phyloP scores from a whole-genome alignment of 2,113 vertebrate species.

The Ardeotis arabs region DNA sequence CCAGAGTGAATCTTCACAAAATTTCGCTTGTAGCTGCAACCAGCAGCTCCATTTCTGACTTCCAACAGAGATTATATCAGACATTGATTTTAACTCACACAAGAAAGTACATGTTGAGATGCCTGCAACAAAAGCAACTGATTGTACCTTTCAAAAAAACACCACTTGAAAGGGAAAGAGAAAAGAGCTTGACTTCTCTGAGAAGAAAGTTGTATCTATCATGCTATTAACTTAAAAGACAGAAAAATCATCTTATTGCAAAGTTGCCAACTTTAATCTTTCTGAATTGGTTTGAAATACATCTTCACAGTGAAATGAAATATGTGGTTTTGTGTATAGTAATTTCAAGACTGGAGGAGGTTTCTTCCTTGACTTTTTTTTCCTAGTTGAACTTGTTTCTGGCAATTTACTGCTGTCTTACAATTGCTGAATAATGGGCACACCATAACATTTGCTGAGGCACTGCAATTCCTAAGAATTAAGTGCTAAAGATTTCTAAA shows the following conservation, averaged over 20 bases:
- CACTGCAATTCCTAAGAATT: not conserved
- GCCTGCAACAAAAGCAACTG: conserved; percentile 62
- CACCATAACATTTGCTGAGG: not conserved
- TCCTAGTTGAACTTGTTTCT: not conserved
- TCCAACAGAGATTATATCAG: conserved; percentile 11
- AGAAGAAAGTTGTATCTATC: conserved; percentile 20
- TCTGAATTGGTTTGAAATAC: conserved; percentile 54
- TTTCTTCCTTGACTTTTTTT: not conserved
- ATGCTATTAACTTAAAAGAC: conserved; percentile 47
- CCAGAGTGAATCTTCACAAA: not conserved
- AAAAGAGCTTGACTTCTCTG: not conserved
- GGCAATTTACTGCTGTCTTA: conserved; percentile 22
- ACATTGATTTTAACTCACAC: conserved; percentile 18
- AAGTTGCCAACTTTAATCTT: conserved; percentile 60
- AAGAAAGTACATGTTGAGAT: conserved; percentile 16
- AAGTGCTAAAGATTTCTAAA: not conserved
- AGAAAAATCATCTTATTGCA: conserved; percentile 53
- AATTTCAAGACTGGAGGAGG: not conserved
- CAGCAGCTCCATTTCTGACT: conserved; percentile 10
- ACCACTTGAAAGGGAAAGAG: conserved; percentile 36
- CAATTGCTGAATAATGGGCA: conserved; percentile 13
- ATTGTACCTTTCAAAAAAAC: conserved; percentile 39
- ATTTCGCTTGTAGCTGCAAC: not conserved
- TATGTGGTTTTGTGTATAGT: not conserved
- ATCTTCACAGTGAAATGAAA: conserved; percentile 32